A percentile compares a stretch with the other conserved stretches of the same genome.
phyloP scores from a whole-genome alignment of 2,113 vertebrate genomes.

The Nerophis ophidion region DNA sequence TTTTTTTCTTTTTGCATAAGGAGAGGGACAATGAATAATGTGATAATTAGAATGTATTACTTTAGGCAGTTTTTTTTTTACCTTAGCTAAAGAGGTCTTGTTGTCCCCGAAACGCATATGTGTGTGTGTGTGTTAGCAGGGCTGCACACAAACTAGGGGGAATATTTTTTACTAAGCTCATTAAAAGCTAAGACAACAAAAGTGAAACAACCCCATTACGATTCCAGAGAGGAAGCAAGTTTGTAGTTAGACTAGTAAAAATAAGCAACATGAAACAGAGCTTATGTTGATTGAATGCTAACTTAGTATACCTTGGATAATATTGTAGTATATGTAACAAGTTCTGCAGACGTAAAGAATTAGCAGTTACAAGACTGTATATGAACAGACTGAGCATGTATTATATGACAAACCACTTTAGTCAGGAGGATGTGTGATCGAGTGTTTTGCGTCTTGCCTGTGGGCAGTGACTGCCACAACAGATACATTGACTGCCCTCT shows the following conservation, averaged over 20 bases:
- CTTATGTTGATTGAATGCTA: not conserved
- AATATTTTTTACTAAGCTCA: not conserved
- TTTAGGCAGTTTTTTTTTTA: not conserved
- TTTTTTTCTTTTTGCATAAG: not conserved
- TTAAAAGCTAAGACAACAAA: not conserved
- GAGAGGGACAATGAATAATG: not conserved
- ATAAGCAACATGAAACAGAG: not conserved
- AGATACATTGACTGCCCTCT: not conserved
- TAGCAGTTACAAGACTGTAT: not conserved
- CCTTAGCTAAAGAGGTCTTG: not conserved
- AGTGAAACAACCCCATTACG: slow-evolving; percentile 4
- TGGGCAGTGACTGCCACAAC: not conserved
- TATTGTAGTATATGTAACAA: not conserved
- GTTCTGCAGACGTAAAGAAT: not conserved
- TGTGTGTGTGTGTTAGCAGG: not conserved
- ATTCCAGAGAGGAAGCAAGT: not conserved
- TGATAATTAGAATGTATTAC: not conserved
- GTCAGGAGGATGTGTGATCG: not conserved
- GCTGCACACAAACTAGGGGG: not conserved
- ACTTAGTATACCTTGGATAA: not conserved
- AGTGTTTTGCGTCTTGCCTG: not conserved
- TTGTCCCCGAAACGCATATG: not conserved
- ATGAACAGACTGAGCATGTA: not conserved
- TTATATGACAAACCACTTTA: not conserved
- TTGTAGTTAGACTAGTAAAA: not conserved